Percentiles rank a stretch among this genome's conserved stretches.
Conservation (phyloP, 2,797 vertebrate species). For the Poeciliopsis turneri region DNA sequence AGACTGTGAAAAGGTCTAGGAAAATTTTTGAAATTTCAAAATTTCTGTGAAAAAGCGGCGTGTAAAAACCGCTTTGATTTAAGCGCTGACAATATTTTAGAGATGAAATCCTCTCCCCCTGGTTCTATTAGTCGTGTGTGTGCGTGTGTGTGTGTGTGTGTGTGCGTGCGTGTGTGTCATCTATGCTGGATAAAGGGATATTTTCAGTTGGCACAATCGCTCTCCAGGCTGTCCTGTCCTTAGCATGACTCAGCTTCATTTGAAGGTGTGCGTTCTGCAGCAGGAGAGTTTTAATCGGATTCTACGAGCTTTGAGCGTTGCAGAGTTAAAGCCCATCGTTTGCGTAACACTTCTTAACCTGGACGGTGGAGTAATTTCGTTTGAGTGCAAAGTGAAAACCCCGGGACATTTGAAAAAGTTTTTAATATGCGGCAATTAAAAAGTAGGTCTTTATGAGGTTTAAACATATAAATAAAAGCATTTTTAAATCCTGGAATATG, state of each 20-base stretch:
- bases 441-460: neutral
- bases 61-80: no score
- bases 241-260: neutral
- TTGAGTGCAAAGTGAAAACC: neutral
- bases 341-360: neutral
- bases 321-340: neutral
- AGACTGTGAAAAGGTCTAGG: no score
- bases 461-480: neutral
- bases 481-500: neutral
- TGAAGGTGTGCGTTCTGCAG: neutral
- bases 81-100: neutral
- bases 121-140: neutral
- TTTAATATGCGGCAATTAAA: neutral
- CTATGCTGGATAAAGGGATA: neutral
- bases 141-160: neutral
- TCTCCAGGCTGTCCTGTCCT: neutral
- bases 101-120: neutral
- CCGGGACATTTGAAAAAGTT: neutral
- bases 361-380: neutral
- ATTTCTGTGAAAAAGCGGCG: no score
- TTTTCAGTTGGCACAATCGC: neutral
- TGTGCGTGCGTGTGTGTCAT: neutral
- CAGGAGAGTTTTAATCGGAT: neutral
- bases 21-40: no score
- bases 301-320: neutral